Evolutionary conservation across 2,888 invertebrate species (phyloP).

Genomic region (Onthophagus sagittarius): DNA sequence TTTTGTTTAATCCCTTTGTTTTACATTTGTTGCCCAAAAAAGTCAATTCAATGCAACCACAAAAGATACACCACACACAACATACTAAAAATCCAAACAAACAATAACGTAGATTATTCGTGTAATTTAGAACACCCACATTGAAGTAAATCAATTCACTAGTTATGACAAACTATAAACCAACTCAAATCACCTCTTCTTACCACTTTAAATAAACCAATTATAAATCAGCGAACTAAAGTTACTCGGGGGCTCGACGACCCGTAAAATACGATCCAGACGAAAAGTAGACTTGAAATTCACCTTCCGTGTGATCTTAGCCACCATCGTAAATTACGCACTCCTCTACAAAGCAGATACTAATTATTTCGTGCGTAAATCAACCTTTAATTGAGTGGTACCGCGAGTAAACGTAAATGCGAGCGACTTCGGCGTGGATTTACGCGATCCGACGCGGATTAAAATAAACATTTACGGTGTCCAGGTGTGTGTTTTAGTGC

Average conservation of each 20-base stretch:
- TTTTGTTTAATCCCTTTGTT: constrained; percentile 5
- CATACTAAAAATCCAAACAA: neutral
- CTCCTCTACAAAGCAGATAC: constrained; percentile 38
- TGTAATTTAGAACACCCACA: no score
- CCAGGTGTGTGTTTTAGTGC: constrained; percentile 9
- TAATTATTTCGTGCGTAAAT: constrained; percentile 44
- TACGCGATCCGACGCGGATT: constrained; percentile 4
- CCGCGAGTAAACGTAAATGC: constrained; percentile 36
- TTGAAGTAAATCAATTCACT: no score
- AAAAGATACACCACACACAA: neutral
- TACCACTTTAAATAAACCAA: neutral
- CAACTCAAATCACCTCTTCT: neutral
- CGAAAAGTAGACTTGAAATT: neutral
- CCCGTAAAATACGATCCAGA: constrained; percentile 5
- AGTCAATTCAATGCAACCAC: neutral
- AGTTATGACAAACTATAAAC: neutral
- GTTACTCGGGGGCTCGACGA: neutral
- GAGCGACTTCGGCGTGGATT: constrained; percentile 20
- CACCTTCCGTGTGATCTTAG: constrained; percentile 38
- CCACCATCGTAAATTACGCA: constrained; percentile 39
- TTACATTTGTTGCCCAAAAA: neutral
- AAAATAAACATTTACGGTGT: constrained; percentile 12
- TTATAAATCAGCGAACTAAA: neutral
- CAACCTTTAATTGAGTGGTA: constrained; percentile 41
- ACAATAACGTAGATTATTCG: no score